Evolutionary conservation across 2,888 invertebrate genomes (phyloP), one percentile per base, ranked within the genome.

Genomic region (Allophyes oxyacanthae): DNA sequence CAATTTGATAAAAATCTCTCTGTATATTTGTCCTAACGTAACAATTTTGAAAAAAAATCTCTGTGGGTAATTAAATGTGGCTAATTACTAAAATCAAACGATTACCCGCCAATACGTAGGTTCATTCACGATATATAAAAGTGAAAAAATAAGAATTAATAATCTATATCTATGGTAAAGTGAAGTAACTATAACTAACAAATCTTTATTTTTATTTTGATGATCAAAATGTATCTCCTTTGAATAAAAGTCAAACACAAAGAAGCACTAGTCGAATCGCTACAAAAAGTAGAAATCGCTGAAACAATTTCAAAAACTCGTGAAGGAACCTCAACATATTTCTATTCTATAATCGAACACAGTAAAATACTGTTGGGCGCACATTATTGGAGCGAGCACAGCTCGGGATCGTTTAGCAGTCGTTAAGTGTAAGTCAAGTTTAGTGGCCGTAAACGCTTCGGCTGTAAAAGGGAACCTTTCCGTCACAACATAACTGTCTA

Each of bases 381-480:
- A 69, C 75, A 67, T 78, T 75, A 74, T 77, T 69, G 63, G 61
- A 80, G 75, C 75, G 75, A 79, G 77, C 75, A 75, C 74, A 77
- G 77, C 73, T 79, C 59, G 64, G 73, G 80, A 85, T 79, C 83
- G 85, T 85, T 85, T 86, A 87, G 80, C 77, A 80, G 78, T 77
- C 81, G 79, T 84, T 84, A 82, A 82, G 80, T 79, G 79, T 62
- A 75, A 84, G 82, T 86, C 83, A 83, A 86, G 85, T 90, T 88
- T 87, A 89, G 83, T 84, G 86, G 78, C 82, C 79, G 81, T 88
- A 89, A 89, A 90, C 85, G 85, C 81, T 75, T 77, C 76, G 79
- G 83, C 77, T 79, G 83, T 88, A 86, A 88, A 88, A 82, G 74
- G 69, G 80, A 68, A 58, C 68, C 60, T 56, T 64, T 81, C 79